phyloP scores from a whole-genome alignment of 2,797 vertebrate species.

The Psittacula derbiana region DNA sequence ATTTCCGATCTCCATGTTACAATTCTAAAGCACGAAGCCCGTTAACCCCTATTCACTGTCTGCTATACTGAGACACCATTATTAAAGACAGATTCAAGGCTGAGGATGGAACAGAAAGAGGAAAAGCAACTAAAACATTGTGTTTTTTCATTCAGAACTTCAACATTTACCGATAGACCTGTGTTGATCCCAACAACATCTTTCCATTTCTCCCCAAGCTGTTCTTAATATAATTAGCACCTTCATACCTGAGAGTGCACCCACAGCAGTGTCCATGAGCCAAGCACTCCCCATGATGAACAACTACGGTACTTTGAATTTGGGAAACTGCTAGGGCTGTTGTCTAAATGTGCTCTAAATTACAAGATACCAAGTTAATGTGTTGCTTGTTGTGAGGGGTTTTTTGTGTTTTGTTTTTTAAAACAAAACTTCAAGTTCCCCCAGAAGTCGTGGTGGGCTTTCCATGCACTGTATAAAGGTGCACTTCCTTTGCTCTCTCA shows the following conservation, averaged over 20 bases:
- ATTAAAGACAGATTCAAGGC: neutral
- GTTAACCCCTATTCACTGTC: neutral
- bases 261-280: neutral
- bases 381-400: rapidly evolving
- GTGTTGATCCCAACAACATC: neutral
- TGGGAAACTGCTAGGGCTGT: neutral
- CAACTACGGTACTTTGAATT: neutral
- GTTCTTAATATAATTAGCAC: neutral
- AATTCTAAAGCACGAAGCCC: neutral
- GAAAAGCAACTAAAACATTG: neutral
- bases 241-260: neutral
- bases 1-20: neutral
- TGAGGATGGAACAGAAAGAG: neutral
- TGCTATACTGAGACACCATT: neutral
- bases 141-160: neutral
- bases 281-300: rapidly evolving
- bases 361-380: neutral
- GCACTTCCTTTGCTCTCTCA: neutral
- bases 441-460: neutral
- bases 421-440: neutral
- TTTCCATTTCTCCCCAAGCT: neutral
- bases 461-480: neutral
- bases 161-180: neutral
- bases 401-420: neutral
- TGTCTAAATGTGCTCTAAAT: neutral